A percentile compares a stretch with the other conserved stretches of the same genome.
These are phyloP conservation scores for Notarius lentiginosus DNA, from an alignment of 2,113 vertebrate genomes.

Conservation along the genomic window DNA sequence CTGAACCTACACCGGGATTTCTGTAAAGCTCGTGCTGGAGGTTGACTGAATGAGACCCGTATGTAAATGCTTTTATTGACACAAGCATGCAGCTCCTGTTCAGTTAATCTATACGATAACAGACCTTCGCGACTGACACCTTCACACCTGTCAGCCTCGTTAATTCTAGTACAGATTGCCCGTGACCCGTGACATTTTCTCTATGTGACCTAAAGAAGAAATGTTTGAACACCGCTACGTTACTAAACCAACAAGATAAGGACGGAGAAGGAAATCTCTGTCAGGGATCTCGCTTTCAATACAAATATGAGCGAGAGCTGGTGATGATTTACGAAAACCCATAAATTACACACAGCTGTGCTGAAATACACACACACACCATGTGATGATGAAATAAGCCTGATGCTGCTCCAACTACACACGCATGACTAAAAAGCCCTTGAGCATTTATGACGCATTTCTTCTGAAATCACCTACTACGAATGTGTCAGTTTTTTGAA, in stretches of 20 bases:
- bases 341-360: constrained; percentile 4
- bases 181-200: not conserved
- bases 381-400: not conserved
- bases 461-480: not conserved
- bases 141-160: not conserved
- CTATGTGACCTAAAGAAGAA: not conserved
- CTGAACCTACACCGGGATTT: not conserved
- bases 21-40: not conserved
- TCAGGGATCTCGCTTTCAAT: not conserved
- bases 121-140: not conserved
- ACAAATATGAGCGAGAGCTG: constrained; percentile 9
- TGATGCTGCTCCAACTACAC: not conserved
- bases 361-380: not conserved
- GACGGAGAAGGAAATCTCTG: not conserved
- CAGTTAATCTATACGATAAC: not conserved
- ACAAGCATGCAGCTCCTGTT: not conserved
- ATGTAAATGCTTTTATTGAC: not conserved
- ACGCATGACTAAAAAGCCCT: not conserved
- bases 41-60: not conserved
- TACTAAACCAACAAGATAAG: constrained; percentile 29
- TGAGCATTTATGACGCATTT: not conserved
- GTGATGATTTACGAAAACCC: constrained; percentile 8
- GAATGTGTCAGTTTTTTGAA: not conserved
- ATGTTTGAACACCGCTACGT: not conserved
- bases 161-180: not conserved